These are phyloP conservation scores for Recurvirostra avosetta DNA, from an alignment of 2,113 vertebrate species.

Conservation along the genomic window DNA sequence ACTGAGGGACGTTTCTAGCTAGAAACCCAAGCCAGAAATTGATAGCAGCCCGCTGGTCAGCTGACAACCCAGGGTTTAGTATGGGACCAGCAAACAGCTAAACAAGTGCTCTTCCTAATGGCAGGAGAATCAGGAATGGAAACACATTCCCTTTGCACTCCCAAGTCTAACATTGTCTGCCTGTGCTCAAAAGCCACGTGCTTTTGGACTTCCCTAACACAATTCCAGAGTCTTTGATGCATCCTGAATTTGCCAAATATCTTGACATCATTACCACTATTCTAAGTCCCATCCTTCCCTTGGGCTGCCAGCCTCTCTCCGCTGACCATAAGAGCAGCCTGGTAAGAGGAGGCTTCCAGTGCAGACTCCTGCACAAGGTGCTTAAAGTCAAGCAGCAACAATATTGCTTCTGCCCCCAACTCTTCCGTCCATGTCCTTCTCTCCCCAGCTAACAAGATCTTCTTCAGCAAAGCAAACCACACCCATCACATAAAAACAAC, in stretches of 20 bases:
- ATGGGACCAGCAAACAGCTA: not conserved
- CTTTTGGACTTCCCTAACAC: not conserved
- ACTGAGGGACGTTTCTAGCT: not conserved
- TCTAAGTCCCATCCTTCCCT: not conserved
- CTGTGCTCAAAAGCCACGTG: not conserved
- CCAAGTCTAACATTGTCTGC: not conserved
- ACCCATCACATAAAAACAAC: not conserved
- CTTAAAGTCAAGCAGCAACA: not conserved
- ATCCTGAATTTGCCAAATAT: not conserved
- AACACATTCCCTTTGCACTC: not conserved
- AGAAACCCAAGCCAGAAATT: not conserved
- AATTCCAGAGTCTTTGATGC: not conserved
- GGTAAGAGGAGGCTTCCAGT: not conserved
- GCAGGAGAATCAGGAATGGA: not conserved
- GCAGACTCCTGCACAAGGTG: not conserved
- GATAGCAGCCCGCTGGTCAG: fast-evolving
- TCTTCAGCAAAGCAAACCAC: not conserved
- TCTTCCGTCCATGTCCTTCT: not conserved
- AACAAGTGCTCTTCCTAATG: not conserved
- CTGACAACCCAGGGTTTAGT: not conserved
- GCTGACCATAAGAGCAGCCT: not conserved
- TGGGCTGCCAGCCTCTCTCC: not conserved
- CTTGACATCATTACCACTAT: not conserved
- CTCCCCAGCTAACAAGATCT: not conserved
- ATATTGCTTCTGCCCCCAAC: not conserved